Evolutionary conservation across 1,140 invertebrate genomes (phyloP).

Genomic region (Calycopis cecrops): DNA sequence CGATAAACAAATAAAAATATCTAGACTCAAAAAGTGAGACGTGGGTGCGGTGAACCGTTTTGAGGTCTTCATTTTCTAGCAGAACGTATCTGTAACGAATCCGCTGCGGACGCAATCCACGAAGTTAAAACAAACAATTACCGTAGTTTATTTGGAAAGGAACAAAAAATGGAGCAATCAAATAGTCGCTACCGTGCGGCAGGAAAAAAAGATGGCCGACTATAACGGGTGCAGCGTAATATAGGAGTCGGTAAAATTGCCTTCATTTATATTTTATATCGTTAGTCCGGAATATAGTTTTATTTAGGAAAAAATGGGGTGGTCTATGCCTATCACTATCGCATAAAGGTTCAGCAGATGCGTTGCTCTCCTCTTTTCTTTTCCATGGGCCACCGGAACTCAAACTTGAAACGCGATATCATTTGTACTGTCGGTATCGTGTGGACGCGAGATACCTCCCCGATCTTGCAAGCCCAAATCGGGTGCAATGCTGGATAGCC

Average conservation of each 20-base stretch:
- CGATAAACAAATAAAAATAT: neutral
- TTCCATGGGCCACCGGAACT: no score
- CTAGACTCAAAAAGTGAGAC: constrained; percentile 12
- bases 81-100: constrained; percentile 65
- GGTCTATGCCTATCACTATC: no score
- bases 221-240: constrained; percentile 44
- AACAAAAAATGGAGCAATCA: constrained; percentile 66
- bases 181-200: constrained; percentile 54
- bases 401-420: no score
- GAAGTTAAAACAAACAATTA: constrained; percentile 73
- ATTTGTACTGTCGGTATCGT: no score
- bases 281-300: neutral
- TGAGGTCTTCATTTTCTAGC: constrained; percentile 63
- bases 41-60: constrained; percentile 44
- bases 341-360: neutral
- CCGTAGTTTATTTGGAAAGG: constrained; percentile 66
- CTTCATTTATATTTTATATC: constrained; percentile 4
- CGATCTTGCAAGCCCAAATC: no score
- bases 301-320: neutral
- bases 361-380: no score
- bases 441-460: no score
- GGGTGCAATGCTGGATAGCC: no score
- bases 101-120: constrained; percentile 59
- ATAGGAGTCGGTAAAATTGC: constrained; percentile 39
- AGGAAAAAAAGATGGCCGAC: constrained; percentile 43